A percentile compares a stretch with the other conserved stretches of the same genome.
Conservation (phyloP, 2,113 vertebrate genomes). For the Ginglymostoma cirratum region DNA sequence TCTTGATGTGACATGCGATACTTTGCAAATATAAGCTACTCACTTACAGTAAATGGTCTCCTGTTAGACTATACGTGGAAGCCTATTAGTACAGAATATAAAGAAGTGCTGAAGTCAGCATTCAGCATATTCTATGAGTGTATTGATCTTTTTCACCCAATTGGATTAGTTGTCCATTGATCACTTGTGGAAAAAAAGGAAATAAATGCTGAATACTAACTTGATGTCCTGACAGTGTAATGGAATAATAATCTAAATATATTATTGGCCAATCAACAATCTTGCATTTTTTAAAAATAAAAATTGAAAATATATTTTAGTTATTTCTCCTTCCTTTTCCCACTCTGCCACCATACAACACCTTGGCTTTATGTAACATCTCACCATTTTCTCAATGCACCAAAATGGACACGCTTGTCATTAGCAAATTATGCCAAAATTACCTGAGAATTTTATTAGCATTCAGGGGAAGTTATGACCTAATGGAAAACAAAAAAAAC, state of each 20-base stretch:
- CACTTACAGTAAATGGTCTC: constrained; percentile 24
- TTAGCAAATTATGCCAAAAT: not conserved
- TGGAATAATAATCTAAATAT: constrained; percentile 15
- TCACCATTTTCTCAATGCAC: not conserved
- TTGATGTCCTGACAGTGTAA: constrained; percentile 4
- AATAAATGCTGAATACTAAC: constrained; percentile 28
- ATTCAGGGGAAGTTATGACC: not conserved
- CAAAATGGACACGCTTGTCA: not conserved
- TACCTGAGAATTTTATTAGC: not conserved
- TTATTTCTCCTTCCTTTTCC: not conserved
- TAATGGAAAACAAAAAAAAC: not conserved
- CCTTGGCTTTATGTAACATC: not conserved
- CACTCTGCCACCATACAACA: not conserved
- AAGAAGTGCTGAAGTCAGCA: constrained; percentile 28
- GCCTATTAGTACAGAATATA: constrained; percentile 3
- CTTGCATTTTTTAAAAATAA: not conserved
- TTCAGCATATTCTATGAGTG: constrained; percentile 24
- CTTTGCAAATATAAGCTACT: not conserved
- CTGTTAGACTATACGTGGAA: not conserved
- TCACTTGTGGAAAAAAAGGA: not conserved
- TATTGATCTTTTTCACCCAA: not conserved
- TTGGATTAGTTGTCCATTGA: constrained; percentile 31
- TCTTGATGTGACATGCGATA: not conserved
- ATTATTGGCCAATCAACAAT: not conserved
- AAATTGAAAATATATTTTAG: not conserved